Percentiles rank a stretch among this genome's conserved stretches.
Conservation (phyloP, 2,797 vertebrate genomes). For the Microctenopoma stevenorrisi region DNA sequence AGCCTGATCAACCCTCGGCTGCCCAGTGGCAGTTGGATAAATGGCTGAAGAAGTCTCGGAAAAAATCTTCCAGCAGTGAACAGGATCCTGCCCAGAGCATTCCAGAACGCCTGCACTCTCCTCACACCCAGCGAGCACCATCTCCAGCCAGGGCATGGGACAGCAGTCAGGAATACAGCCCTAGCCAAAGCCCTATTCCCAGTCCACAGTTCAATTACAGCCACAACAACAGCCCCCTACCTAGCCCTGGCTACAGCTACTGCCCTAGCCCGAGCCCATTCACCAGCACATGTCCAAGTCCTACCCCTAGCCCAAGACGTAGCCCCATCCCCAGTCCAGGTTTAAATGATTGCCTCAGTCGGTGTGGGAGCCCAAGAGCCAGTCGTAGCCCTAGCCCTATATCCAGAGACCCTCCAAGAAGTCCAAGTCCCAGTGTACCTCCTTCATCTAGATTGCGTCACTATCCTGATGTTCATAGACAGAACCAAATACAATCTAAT, state of each 20-base stretch:
- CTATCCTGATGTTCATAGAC: constrained; percentile 55
- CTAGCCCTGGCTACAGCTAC: constrained; percentile 79
- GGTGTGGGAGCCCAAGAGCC: constrained; percentile 65
- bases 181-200: constrained; percentile 80
- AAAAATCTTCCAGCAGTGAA: constrained; percentile 85
- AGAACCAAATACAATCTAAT: constrained; percentile 49
- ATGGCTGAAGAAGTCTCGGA: constrained; percentile 93
- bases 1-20: constrained; percentile 86
- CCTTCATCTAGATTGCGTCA: constrained; percentile 46
- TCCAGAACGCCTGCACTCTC: constrained; percentile 52
- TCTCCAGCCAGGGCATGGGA: constrained; percentile 83
- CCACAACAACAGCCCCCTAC: constrained; percentile 69
- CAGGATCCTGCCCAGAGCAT: constrained; percentile 74
- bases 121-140: constrained; percentile 70
- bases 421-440: constrained; percentile 66
- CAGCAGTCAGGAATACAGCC: constrained; percentile 81
- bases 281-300: constrained; percentile 77
- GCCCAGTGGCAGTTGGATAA: constrained; percentile 98
- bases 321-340: constrained; percentile 62
- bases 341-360: constrained; percentile 71
- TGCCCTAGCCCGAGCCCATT: constrained; percentile 81
- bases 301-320: constrained; percentile 70
- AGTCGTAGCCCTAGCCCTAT: constrained; percentile 76
- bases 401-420: constrained; percentile 58
- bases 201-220: constrained; percentile 84